Conservation (phyloP, 2,888 invertebrate genomes). For the Micropterix aruncella region DNA sequence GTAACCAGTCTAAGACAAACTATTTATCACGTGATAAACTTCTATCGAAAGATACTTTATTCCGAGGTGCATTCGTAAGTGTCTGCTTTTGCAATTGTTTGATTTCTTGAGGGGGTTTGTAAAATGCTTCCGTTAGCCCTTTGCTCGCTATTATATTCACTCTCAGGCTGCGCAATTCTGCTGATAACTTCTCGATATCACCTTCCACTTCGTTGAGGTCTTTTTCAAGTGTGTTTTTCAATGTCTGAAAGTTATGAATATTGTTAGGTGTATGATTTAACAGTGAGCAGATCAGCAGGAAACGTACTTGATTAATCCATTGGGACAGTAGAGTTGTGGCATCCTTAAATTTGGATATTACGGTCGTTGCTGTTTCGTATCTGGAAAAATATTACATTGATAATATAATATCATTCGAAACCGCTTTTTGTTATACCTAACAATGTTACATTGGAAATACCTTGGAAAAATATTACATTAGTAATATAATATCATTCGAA, state of each 20-base stretch:
- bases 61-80: not conserved
- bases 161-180: conserved; percentile 24
- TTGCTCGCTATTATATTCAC: conserved; percentile 26
- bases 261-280: too few species aligned
- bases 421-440: too few species aligned
- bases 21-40: too few species aligned
- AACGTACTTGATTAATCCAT: conserved; percentile 1
- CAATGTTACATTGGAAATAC: too few species aligned
- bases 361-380: conserved; percentile 28
- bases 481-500: too few species aligned
- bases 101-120: conserved; percentile 13
- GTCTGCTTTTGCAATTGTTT: not conserved
- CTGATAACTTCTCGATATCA: conserved; percentile 21
- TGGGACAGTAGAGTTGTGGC: conserved; percentile 15
- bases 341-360: conserved; percentile 28
- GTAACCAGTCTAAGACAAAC: too few species aligned
- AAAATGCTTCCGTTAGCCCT: conserved; percentile 27
- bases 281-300: too few species aligned
- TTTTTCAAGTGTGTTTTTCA: conserved; percentile 29
- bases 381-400: too few species aligned
- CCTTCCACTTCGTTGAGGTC: conserved; percentile 26
- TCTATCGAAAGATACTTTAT: not conserved
- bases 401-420: too few species aligned
- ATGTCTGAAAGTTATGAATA: conserved; percentile 19
- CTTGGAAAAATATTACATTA: too few species aligned